Evolutionary conservation across 2,888 invertebrate species (phyloP), one percentile per base, ranked within the genome.

Genomic region (Callyntrura sp.): DNA sequence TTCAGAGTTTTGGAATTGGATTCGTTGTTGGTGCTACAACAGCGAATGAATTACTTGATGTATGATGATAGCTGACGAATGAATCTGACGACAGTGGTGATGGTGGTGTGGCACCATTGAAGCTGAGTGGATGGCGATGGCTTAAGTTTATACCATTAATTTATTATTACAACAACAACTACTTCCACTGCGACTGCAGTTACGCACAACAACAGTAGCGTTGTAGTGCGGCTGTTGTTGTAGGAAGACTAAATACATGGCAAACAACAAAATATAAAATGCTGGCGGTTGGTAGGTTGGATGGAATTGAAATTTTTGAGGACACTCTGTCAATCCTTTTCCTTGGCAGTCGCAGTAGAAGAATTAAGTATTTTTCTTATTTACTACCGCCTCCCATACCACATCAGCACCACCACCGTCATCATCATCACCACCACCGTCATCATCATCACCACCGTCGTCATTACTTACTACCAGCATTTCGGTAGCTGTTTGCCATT

Each of bases 261-360:
- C 82, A 82, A 82, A 82, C 62, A 65, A 82, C 65, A 65, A 79
- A 79, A 79, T 60, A 79, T 60, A 79, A 60, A 90, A 90, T 90
- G 90, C 87, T 91, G 90, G 89, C 90, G 91, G 90, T 88, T 88
- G 87, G 87, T 83, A 83, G 76, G 86, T 87, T 79, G 90, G 81
- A 90, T 90, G 88, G 87, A 88, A 83, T 88, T 90, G 85, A 88
- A 88, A 90, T 90, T 87, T 86, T 85, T 92, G 91, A 92, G 92
- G 91, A 90, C 91, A 91, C 92, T 92, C 88, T 90, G 92, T 91
- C 92, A 92, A 90, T 91, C 91, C 88, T 90, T 88, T 82, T 87
- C 81, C 79, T 85, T 81, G 68, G 81, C 81, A 81, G 81, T 48
- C 25, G 62, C 23, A 82, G 81, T 55, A 70, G 87, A 62, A 48